phyloP scores from a whole-genome alignment of 2,888 invertebrate genomes.

The Epirrhoe tristata region DNA sequence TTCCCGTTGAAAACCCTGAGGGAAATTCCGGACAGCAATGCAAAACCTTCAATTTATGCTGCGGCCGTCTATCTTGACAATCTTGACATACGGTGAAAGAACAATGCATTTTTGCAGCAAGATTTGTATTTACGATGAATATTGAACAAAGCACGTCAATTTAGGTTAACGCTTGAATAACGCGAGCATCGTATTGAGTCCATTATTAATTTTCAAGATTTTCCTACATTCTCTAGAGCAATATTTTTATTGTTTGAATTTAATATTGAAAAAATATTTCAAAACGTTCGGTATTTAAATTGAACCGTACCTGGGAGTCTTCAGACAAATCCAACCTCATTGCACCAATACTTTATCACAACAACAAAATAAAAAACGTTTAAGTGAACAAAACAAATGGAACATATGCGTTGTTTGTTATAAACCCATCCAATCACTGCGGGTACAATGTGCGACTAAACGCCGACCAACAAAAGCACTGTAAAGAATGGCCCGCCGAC shows the following conservation, averaged over 20 bases:
- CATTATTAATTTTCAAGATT: background rate
- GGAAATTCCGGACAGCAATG: conserved; percentile 75
- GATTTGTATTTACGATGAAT: conserved; percentile 33
- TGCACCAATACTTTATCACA: background rate
- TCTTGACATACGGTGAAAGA: conserved; percentile 69
- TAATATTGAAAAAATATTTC: background rate
- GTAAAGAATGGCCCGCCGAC: conserved; percentile 83
- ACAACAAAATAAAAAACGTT: background rate
- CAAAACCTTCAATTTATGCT: conserved; percentile 81
- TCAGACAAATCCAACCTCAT: conserved; percentile 20
- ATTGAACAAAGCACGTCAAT: conserved; percentile 17
- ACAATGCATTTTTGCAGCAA: conserved; percentile 65
- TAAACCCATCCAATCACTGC: conserved; percentile 77
- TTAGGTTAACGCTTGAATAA: conserved; percentile 2
- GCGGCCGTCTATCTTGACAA: conserved; percentile 71
- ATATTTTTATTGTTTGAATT: background rate
- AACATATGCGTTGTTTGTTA: conserved; percentile 73
- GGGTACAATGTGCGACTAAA: conserved; percentile 75
- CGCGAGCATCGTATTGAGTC: background rate
- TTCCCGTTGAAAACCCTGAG: conserved; percentile 73
- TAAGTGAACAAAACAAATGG: conserved; percentile 51
- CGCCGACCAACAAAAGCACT: conserved; percentile 78
- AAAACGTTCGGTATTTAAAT: background rate
- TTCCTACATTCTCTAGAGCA: background rate
- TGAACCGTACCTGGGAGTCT: conserved; percentile 4